These are phyloP conservation scores for Nasonovia ribisnigri DNA, from an alignment of 2,888 invertebrate species.

Conservation along the genomic window DNA sequence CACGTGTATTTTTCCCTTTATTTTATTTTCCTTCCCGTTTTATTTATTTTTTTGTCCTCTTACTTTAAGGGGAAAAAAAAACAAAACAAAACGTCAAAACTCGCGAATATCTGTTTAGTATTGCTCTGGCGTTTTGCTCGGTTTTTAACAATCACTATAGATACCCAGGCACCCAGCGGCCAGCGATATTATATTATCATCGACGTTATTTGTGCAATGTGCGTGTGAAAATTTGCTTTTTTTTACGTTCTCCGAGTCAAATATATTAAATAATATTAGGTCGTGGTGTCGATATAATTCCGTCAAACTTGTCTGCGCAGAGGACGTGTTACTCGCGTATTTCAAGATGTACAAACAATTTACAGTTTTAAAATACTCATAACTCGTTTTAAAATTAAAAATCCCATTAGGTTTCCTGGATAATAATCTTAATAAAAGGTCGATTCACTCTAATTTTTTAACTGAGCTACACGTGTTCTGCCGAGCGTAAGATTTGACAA, in stretches of 20 bases:
- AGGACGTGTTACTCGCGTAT: too few species aligned
- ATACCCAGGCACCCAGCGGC: too few species aligned
- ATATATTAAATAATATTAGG: background rate
- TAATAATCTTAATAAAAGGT: too few species aligned
- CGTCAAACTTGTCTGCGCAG: background rate
- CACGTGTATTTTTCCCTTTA: slow-evolving; percentile 50
- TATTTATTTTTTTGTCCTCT: background rate
- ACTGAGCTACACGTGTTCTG: too few species aligned
- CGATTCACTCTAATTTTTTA: too few species aligned
- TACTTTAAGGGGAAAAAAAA: background rate
- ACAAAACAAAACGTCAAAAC: slow-evolving; percentile 41
- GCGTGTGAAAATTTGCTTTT: background rate
- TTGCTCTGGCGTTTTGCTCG: slow-evolving; percentile 16
- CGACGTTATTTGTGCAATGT: background rate
- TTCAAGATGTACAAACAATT: too few species aligned
- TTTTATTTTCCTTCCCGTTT: slow-evolving; percentile 49
- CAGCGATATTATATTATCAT: slow-evolving; percentile 36
- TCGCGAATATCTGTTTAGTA: slow-evolving; percentile 42
- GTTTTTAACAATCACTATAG: slow-evolving; percentile 35
- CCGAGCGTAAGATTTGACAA: too few species aligned
- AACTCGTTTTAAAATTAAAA: too few species aligned
- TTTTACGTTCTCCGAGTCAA: background rate
- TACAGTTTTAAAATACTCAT: too few species aligned
- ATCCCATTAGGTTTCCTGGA: too few species aligned
- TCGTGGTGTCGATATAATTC: background rate